phyloP scores from a whole-genome alignment of 2,797 vertebrate genomes.

The Chaunax sp. region DNA sequence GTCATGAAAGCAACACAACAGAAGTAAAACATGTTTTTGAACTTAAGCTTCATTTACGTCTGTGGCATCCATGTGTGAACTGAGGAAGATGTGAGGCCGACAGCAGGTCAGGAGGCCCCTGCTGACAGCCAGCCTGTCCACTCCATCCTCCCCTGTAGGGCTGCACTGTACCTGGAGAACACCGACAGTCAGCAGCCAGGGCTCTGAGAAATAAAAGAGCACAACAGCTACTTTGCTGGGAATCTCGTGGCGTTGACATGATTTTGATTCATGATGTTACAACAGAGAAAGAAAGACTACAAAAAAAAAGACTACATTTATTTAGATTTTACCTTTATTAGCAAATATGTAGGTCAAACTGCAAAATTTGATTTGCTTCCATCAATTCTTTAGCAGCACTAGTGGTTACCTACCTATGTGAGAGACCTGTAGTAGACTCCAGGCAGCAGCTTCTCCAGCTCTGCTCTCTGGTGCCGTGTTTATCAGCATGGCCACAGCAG shows the following conservation, averaged over 20 bases:
- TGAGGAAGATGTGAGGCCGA: conserved; percentile 80
- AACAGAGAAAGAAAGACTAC: too few species aligned
- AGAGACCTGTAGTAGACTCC: conserved; percentile 81
- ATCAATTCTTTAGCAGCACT: background rate
- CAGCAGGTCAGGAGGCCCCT: conserved; percentile 89
- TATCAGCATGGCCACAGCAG: conserved; percentile 89
- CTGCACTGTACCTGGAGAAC: conserved; percentile 71
- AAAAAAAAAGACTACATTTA: background rate
- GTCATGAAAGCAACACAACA: background rate
- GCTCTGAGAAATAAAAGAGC: conserved; percentile 60
- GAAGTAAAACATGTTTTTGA: background rate
- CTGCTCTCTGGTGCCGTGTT: conserved; percentile 77
- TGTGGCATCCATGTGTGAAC: conserved; percentile 42
- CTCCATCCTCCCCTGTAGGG: conserved; percentile 58
- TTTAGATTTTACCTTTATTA: background rate
- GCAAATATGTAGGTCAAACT: background rate
- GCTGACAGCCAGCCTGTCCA: conserved; percentile 82
- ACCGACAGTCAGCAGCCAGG: conserved; percentile 77
- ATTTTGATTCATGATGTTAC: too few species aligned
- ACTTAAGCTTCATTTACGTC: conserved; percentile 64
- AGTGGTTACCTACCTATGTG: conserved; percentile 55
- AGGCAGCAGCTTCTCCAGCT: conserved; percentile 73
- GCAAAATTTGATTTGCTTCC: background rate
- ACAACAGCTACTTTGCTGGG: background rate
- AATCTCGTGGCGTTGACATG: too few species aligned